Evolutionary conservation across 2,113 vertebrate species (phyloP).

Genomic region (Leptocoma aspasia): DNA sequence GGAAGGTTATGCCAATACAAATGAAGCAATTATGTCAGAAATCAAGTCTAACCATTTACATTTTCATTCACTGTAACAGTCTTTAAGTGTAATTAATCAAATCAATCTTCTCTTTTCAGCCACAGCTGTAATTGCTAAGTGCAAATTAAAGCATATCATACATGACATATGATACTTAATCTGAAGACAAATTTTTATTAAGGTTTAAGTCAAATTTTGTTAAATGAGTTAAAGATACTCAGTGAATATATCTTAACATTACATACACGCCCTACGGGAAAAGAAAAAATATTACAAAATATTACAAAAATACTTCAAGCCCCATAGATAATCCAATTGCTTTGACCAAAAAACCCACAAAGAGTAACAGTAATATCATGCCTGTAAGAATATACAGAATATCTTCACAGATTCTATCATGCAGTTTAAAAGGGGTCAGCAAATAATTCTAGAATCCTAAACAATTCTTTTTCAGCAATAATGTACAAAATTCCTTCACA

Average conservation of each 20-base stretch:
- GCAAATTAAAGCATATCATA: constrained; percentile 70
- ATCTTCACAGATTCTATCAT: background rate
- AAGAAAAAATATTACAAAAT: background rate
- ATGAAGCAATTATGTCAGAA: constrained; percentile 69
- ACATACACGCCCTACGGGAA: background rate
- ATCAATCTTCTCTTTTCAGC: constrained; percentile 62
- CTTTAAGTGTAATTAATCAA: constrained; percentile 76
- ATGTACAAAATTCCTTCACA: background rate
- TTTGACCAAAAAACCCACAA: background rate
- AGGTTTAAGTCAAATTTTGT: constrained; percentile 46
- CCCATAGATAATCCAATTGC: background rate
- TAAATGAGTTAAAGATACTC: constrained; percentile 35
- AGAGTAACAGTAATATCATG: background rate
- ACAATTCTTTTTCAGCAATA: background rate
- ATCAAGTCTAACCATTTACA: constrained; percentile 62
- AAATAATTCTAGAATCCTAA: background rate
- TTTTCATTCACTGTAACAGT: constrained; percentile 36
- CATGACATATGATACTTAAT: constrained; percentile 48
- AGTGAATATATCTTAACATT: constrained; percentile 27
- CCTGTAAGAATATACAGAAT: background rate
- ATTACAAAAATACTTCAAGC: constrained; percentile 12
- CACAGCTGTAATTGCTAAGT: constrained; percentile 67
- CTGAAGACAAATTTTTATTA: constrained; percentile 55
- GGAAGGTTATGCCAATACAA: constrained; percentile 53
- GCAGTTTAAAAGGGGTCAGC: background rate